Evolutionary conservation across 2,113 vertebrate genomes (phyloP).

Genomic region (Saguinus imperator): DNA sequence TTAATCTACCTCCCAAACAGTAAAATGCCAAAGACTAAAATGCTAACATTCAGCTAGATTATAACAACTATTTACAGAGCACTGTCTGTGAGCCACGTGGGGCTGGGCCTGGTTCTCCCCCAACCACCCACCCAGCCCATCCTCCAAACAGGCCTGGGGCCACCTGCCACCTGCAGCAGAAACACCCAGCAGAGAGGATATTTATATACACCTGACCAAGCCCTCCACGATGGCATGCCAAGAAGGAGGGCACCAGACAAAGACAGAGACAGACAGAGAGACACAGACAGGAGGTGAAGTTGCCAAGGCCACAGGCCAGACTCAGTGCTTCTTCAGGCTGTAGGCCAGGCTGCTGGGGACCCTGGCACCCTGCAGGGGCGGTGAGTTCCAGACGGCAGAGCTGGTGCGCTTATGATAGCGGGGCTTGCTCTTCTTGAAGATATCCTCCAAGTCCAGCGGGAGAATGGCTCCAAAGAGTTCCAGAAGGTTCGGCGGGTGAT

Average conservation of each 20-base stretch:
- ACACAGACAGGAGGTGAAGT: background rate
- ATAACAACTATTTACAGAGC: constrained; percentile 63
- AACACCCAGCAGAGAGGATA: background rate
- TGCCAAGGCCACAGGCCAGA: accelerated
- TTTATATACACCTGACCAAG: background rate
- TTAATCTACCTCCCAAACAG: constrained; percentile 58
- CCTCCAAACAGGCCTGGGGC: background rate
- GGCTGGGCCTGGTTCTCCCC: background rate
- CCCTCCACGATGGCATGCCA: background rate
- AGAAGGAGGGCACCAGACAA: background rate
- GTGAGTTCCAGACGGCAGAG: constrained; percentile 95
- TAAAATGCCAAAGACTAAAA: background rate
- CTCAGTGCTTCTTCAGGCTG: constrained; percentile 78
- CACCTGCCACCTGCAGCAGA: background rate
- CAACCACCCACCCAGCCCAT: background rate
- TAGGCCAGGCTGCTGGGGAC: constrained; percentile 59
- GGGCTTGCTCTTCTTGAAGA: constrained; percentile 95
- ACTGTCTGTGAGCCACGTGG: background rate
- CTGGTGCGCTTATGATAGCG: constrained; percentile 97
- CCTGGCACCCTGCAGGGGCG: constrained; percentile 79
- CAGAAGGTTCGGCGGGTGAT: constrained; percentile 86
- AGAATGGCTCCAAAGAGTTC: constrained; percentile 88
- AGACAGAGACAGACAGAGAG: background rate
- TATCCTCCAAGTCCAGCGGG: constrained; percentile 89
- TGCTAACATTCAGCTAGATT: constrained; percentile 47